Conservation (phyloP, 2,888 invertebrate genomes). For the Macrosoma leucophasiata region DNA sequence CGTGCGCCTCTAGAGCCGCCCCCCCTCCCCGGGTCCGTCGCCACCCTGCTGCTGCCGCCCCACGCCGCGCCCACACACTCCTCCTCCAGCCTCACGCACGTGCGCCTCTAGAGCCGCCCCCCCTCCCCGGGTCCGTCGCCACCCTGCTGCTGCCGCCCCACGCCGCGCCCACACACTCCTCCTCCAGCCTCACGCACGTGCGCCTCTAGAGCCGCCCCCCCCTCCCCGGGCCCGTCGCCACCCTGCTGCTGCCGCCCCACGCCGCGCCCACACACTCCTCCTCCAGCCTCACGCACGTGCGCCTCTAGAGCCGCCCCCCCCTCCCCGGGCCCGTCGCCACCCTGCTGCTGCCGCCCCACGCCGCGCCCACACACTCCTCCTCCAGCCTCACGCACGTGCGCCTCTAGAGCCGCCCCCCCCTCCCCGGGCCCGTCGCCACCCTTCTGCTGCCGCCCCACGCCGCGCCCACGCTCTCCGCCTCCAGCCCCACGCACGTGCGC, state of each 20-base stretch:
- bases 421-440: conserved; percentile 77
- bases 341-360: conserved; percentile 52
- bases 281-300: conserved; percentile 87
- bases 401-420: too few relatives aligned
- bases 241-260: conserved; percentile 49
- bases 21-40: conserved; percentile 78
- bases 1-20: too few relatives aligned
- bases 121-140: conserved; percentile 78
- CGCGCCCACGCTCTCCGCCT: conserved; percentile 82
- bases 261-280: conserved; percentile 82
- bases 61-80: conserved; percentile 81
- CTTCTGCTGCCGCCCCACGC: conserved; percentile 55
- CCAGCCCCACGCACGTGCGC: conserved; percentile 88
- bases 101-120: too few relatives aligned
- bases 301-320: too few relatives aligned
- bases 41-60: conserved; percentile 50
- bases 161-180: conserved; percentile 81
- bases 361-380: conserved; percentile 81
- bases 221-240: conserved; percentile 78
- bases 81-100: conserved; percentile 85
- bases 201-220: too few relatives aligned
- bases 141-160: conserved; percentile 53
- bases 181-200: conserved; percentile 87
- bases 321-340: conserved; percentile 77
- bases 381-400: conserved; percentile 88